Base-by-base conservation (phyloP, 2,113 vertebrate species). In the Muntiacus muntjak region DNA sequence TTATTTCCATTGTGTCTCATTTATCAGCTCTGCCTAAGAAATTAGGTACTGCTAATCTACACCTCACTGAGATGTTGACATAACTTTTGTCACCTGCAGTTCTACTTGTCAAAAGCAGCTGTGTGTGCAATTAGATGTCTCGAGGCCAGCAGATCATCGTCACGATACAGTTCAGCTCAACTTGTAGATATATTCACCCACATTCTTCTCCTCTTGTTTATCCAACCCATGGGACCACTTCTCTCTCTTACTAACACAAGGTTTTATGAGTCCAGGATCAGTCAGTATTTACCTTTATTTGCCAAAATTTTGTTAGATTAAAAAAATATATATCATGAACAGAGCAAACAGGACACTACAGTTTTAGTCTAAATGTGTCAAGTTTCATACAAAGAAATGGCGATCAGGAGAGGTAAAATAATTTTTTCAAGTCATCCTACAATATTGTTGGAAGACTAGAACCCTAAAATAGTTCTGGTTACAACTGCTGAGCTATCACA, bases 31-130 rank as follows among this genome's bases (percentile, higher is more conserved):
- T 94, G 57, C 50, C 55, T 71, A 82, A 81, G 64, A 94, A 52
- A 81, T 92, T 55, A 94, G 67, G 47, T 79, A 58, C 74, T 78
- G 89, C 85, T 62, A 85, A 57, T 94, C 71, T 89, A 81, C 9
- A 76, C 43, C 23, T 92, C 58, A 57, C 57, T 93, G 84, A 52
- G 43, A 97, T 93, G 55, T 93, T 98, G 88, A 97, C 82, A 87
- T 76, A 91, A 97, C 96, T 96, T 97, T 92, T 86, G 71, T 96
- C 92, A 88, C 47, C 52, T 94, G 92, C 43, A 55, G 52, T 91
- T 94, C 88, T 36, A 47, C 50, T 96, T 98, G 92, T 97, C 81
- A 92, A 89, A 88, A 94, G 57, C 47, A 94, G 25, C 87, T 86
- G 33, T n/a, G 5, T 47, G 11, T 89, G 40, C 78, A 87, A 62